phyloP scores from a whole-genome alignment of 1,140 invertebrate species.

The Drosophila subpulchrella region DNA sequence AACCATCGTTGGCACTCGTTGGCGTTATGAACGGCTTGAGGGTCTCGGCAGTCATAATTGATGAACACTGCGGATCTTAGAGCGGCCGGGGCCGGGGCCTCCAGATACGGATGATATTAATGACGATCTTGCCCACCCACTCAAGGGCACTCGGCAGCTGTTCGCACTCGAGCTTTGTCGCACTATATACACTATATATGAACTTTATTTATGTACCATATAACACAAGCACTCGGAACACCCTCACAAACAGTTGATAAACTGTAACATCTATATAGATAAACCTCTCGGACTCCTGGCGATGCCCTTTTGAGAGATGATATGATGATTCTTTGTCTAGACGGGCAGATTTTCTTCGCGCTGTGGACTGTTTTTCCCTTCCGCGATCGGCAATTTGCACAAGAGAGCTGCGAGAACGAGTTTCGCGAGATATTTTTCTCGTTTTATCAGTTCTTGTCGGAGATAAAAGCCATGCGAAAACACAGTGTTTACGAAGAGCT shows the following conservation, averaged over 20 bases:
- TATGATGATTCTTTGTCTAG: slow-evolving; percentile 18
- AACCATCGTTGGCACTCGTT: slow-evolving; percentile 64
- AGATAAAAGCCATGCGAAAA: slow-evolving; percentile 19
- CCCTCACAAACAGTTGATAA: slow-evolving; percentile 26
- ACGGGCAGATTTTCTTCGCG: slow-evolving; percentile 25
- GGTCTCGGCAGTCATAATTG: slow-evolving; percentile 83
- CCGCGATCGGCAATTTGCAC: slow-evolving; percentile 50
- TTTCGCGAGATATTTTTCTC: slow-evolving; percentile 42
- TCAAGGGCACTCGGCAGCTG: slow-evolving; percentile 47
- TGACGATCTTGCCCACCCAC: slow-evolving; percentile 25
- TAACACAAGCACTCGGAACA: slow-evolving; percentile 1
- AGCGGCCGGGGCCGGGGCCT: slow-evolving; percentile 10
- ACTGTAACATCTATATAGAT: slow-evolving; percentile 30
- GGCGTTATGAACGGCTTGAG: slow-evolving; percentile 82
- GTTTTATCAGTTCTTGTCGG: slow-evolving; percentile 50
- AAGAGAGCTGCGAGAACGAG: slow-evolving; percentile 38
- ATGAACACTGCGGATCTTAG: slow-evolving; percentile 27
- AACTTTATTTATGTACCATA: background rate
- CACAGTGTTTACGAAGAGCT: slow-evolving; percentile 4
- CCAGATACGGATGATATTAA: slow-evolving; percentile 17
- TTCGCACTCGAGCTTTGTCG: slow-evolving; percentile 25
- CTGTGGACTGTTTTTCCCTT: slow-evolving; percentile 25
- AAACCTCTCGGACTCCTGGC: slow-evolving; percentile 14
- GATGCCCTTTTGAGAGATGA: slow-evolving; percentile 20
- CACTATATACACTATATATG: slow-evolving; percentile 12